Percentiles rank a stretch among this genome's conserved stretches.
Conservation (phyloP, 2,113 vertebrate genomes). For the Centrocercus urophasianus region DNA sequence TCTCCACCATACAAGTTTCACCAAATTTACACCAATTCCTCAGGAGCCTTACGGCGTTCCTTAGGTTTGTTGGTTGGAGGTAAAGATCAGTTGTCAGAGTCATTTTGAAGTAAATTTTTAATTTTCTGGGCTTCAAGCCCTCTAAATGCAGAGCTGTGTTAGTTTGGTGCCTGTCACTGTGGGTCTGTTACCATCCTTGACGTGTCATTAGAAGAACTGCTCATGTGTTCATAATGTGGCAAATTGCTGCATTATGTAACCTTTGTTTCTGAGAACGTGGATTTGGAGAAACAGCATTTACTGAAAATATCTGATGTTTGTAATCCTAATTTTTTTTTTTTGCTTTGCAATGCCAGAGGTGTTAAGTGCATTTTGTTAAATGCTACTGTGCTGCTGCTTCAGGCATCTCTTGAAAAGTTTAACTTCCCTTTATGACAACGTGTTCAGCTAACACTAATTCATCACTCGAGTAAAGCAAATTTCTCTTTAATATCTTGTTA, state of each 20-base stretch:
- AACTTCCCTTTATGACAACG: neutral
- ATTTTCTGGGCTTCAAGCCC: neutral
- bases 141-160: neutral
- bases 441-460: neutral
- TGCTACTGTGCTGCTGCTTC: neutral
- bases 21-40: neutral
- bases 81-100: neutral
- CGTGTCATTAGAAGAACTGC: neutral
- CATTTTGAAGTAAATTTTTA: neutral
- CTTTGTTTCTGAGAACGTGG: neutral
- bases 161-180: neutral
- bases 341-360: neutral
- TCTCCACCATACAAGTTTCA: neutral
- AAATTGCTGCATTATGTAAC: constrained; percentile 29
- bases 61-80: neutral
- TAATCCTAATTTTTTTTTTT: neutral
- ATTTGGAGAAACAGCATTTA: neutral
- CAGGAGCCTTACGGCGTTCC: neutral
- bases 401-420: neutral
- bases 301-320: neutral
- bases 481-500: neutral
- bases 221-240: neutral
- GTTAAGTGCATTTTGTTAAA: neutral
- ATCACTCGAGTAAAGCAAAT: neutral
- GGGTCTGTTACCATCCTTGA: neutral